Evolutionary conservation across 2,888 invertebrate genomes (phyloP).

Genomic region (Odontothrips loti): DNA sequence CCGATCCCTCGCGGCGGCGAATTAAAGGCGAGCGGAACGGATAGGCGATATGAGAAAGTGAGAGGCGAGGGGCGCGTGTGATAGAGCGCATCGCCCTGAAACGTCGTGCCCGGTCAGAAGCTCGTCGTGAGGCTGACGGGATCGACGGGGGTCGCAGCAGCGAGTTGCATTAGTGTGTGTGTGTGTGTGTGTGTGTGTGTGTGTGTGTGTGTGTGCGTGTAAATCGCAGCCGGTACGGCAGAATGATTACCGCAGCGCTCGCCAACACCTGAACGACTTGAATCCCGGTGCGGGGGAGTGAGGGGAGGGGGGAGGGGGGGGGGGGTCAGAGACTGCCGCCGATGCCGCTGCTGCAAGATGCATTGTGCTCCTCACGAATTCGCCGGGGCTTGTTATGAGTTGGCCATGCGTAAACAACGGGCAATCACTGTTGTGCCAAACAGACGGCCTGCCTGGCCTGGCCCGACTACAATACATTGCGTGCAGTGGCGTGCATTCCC

Average conservation of each 20-base stretch:
- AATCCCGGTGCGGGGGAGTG: not conserved
- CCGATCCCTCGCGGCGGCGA: too few relatives aligned
- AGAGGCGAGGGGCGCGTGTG: too few relatives aligned
- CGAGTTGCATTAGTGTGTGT: too few relatives aligned
- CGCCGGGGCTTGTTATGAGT: conserved; percentile 13
- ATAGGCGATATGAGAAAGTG: too few relatives aligned
- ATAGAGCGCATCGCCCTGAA: too few relatives aligned
- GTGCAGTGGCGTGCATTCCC: not conserved
- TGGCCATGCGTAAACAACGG: conserved; percentile 15
- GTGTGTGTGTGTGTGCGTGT: too few relatives aligned
- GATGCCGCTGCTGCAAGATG: not conserved
- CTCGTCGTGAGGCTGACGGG: too few relatives aligned
- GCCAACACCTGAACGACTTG: not conserved
- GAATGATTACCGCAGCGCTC: not conserved
- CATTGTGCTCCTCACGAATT: not conserved
- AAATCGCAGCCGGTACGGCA: not conserved
- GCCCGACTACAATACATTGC: too few relatives aligned
- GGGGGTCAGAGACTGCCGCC: not conserved
- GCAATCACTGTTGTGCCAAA: not conserved
- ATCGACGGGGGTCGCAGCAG: too few relatives aligned
- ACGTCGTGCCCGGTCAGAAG: too few relatives aligned
- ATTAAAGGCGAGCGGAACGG: too few relatives aligned
- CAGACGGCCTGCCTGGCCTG: not conserved
- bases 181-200: too few relatives aligned
- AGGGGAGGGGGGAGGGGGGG: not conserved